Base-by-base conservation (phyloP, 2,113 vertebrate species). In the Cynoglossus semilaevis region DNA sequence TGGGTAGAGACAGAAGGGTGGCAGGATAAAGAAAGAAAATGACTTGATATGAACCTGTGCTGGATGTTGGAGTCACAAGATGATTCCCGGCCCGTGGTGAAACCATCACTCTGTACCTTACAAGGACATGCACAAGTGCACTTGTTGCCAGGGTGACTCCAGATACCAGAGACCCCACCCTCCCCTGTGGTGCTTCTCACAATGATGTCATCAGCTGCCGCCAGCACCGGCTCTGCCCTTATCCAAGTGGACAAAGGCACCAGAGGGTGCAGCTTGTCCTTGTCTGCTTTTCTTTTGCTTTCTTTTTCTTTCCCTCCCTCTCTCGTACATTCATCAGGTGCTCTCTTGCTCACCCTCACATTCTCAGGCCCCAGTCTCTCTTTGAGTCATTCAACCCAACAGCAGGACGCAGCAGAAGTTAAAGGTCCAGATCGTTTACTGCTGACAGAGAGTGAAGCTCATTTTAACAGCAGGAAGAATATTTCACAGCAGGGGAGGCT, bases 131-230 rank as follows among this genome's bases (percentile, higher is more conserved):
- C 60, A 70, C 8, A 22, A 66, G 58, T 44, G 36, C 60, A 82
- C 82, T 71, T 85, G 86, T 88, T 88, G 80, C 86, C 72, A 85
- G 36, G 78, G 86, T 79, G 84, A 86, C 76, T 60, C 60, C 74
- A 83, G 76, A 60, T 58, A 80, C 63, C 36, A 15, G 38, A 64
- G 65, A 67, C 70, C 78, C 80, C 74, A 18, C 74, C 68, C 62
- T 74, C 48, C 54, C 80, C 72, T 1, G 46, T 51, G 19, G 59
- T 3, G 69, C 69, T 87, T 84, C 70, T 77, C 67, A 73, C 18
- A 68, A 57, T 82, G 83, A 88, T 85, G 74, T 83, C 82, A 86
- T 74, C 58, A 46, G 60, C 73, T 74, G 79, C 75, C 51, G 70
- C 66, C 46, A 9, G 67, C 48, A 12, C 69, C 53, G 16, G 59